Evolutionary conservation across 2,113 vertebrate genomes (phyloP).

Genomic region (Athene noctua): DNA sequence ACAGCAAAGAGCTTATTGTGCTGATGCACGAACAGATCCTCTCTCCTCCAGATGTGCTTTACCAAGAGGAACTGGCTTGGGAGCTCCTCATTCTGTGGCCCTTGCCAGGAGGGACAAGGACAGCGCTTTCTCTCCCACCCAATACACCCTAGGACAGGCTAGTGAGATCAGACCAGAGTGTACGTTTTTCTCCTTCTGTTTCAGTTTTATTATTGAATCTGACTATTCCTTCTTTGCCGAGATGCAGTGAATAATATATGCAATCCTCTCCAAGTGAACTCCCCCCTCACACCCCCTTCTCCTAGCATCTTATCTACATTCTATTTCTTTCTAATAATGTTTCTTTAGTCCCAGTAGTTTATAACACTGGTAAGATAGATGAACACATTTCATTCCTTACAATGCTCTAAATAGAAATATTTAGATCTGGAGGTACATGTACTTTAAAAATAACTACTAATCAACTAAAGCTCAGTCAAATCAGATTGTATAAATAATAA

Average conservation of each 20-base stretch:
- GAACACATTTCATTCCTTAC: not conserved
- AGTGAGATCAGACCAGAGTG: not conserved
- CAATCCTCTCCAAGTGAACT: not conserved
- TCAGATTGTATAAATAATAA: not conserved
- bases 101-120: rapidly evolving
- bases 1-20: not conserved
- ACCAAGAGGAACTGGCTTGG: rapidly evolving
- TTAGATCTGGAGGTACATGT: not conserved
- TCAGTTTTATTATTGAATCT: not conserved
- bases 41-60: rapidly evolving
- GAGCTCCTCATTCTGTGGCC: not conserved
- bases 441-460: not conserved
- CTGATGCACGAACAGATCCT: not conserved
- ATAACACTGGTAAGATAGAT: not conserved
- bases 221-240: not conserved
- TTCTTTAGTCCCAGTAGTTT: not conserved
- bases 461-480: not conserved
- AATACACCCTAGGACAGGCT: not conserved
- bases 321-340: not conserved
- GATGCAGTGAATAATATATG: not conserved
- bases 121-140: not conserved
- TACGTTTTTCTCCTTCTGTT: not conserved
- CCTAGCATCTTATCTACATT: not conserved
- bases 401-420: not conserved
- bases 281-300: no score